Evolutionary conservation across 1,140 invertebrate genomes (phyloP).

Genomic region (Lepidurus arcticus): DNA sequence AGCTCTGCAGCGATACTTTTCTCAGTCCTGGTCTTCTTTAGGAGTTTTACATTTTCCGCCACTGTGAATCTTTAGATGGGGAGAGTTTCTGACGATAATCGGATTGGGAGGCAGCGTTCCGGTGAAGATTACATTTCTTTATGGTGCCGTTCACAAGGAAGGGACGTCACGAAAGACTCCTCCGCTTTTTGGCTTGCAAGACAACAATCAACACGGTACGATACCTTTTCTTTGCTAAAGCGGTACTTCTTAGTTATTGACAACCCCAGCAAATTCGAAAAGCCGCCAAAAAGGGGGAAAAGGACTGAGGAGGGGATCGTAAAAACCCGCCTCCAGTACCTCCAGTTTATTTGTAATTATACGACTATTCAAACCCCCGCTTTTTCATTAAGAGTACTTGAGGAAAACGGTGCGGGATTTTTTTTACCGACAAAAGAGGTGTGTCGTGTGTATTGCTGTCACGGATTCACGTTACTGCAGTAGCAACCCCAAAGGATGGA

Average conservation of each 20-base stretch:
- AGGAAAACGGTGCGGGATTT: neutral
- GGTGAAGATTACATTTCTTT: constrained; percentile 16
- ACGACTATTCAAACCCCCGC: neutral
- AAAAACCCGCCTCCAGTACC: no score
- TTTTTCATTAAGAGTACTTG: neutral
- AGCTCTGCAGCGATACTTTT: constrained; percentile 6
- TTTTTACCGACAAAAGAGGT: neutral
- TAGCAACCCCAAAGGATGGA: neutral
- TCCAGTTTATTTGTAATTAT: neutral
- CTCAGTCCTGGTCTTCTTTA: neutral
- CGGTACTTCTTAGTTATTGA: no score
- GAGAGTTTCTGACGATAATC: constrained; percentile 19
- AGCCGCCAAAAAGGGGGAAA: no score
- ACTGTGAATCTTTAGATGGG: constrained; percentile 18
- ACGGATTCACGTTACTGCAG: neutral
- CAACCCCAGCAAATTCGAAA: no score
- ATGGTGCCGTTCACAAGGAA: neutral
- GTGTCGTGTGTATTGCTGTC: neutral
- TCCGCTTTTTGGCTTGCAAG: constrained; percentile 1
- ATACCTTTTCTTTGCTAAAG: neutral
- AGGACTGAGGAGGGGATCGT: no score
- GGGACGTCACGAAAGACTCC: neutral
- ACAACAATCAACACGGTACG: constrained; percentile 11
- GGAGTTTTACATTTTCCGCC: constrained; percentile 18
- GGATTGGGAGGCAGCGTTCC: constrained; percentile 16